Conservation (phyloP, 1,140 invertebrate species). For the Chironomus striatipennis region DNA sequence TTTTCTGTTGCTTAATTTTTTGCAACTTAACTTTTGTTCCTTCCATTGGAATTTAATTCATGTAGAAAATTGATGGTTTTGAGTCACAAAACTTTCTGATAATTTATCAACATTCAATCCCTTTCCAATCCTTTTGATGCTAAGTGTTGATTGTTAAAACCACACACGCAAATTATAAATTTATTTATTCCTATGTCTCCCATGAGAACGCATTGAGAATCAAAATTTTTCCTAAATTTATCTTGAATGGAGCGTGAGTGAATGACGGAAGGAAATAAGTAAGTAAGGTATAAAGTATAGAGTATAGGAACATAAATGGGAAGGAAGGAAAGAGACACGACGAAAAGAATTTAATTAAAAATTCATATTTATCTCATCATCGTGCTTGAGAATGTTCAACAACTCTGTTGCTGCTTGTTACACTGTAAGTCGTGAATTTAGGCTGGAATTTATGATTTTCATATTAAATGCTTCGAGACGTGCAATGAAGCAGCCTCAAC, state of each 20-base stretch:
- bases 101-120: background rate
- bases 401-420: background rate
- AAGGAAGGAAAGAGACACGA: background rate
- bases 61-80: background rate
- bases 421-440: background rate
- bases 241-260: background rate
- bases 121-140: background rate
- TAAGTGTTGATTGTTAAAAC: background rate
- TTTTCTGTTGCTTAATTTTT: too few species aligned
- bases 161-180: background rate
- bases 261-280: background rate
- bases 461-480: background rate
- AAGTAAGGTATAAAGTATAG: background rate
- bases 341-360: constrained; percentile 20
- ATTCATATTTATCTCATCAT: constrained; percentile 23
- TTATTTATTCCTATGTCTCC: too few species aligned
- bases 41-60: background rate
- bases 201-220: background rate
- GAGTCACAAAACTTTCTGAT: background rate
- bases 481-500: too few species aligned
- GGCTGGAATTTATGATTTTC: constrained; percentile 20
- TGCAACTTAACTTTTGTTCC: too few species aligned
- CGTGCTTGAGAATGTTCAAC: background rate
- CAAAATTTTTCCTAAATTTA: background rate
- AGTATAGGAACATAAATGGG: background rate